phyloP scores from a whole-genome alignment of 2,113 vertebrate species.

The Lagopus leucura region DNA sequence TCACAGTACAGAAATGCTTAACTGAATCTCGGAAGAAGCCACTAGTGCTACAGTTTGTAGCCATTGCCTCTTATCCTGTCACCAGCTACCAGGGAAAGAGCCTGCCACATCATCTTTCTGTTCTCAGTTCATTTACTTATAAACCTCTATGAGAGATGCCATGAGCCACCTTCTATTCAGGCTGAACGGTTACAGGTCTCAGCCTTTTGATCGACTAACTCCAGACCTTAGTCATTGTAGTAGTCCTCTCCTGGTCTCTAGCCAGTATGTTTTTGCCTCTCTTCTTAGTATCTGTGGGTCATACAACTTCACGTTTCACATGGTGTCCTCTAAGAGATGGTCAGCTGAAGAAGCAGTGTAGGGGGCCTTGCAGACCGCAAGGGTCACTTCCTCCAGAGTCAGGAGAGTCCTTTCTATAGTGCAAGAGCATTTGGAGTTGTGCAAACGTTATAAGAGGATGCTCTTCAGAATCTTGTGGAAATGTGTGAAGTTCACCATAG shows the following conservation, averaged over 20 bases:
- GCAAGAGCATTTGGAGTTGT: fast-evolving
- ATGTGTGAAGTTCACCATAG: fast-evolving
- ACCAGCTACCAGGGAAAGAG: neutral
- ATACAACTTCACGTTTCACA: neutral
- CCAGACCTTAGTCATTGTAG: no score
- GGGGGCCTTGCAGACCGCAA: neutral
- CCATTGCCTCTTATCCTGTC: neutral
- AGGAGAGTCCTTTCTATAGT: fast-evolving
- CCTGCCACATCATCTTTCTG: neutral
- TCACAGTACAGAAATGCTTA: neutral
- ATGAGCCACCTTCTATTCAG: neutral
- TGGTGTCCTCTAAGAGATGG: neutral
- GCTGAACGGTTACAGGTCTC: neutral
- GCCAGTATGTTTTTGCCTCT: neutral
- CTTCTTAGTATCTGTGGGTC: neutral
- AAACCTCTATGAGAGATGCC: no score
- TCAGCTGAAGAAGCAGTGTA: no score
- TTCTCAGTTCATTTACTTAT: neutral
- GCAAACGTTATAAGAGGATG: fast-evolving
- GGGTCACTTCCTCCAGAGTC: neutral
- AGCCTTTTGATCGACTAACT: neutral
- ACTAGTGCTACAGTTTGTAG: neutral
- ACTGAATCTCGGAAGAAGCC: neutral
- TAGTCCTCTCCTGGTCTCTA: neutral
- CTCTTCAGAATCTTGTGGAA: neutral